Evolutionary conservation across 1,140 invertebrate species (phyloP), one percentile per base, ranked within the genome.

Genomic region (Heterodera carotae): DNA sequence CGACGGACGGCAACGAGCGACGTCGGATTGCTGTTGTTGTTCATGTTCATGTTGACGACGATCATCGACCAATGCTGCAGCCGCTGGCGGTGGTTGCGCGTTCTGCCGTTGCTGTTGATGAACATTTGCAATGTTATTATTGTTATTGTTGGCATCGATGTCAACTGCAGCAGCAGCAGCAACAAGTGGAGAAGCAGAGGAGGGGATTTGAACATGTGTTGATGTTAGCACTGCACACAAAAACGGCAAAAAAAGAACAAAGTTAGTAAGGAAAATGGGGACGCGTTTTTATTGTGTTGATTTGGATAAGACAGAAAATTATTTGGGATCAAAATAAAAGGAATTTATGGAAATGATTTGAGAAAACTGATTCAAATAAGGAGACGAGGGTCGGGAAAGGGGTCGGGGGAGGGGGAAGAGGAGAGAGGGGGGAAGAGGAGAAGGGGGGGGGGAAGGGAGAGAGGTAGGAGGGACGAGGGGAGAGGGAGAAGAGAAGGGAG

Each of bases 211-310:
- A n/a, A n/a, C n/a, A n/a, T n/a, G 60, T 62, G 60, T 7, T 8
- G n/a, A 62, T 31, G 25, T 66, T 34, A 22, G 62, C 62, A 66
- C 62, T 29, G 62, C 33, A 34, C 62, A 66, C 62, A 66, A 31
- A 62, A 66, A 34, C 29, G 25, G 33, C 62, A 66, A 34, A 34
- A 27, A 8, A 5, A 22, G 3, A n/a, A n/a, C n/a, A 2, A 15
- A 29, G 62, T 66, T 66, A 66, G 62, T 66, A 27, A 10, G 62
- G 62, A 33, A 66, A 34, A n/a, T n/a, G n/a, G n/a, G n/a, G n/a
- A n/a, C n/a, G n/a, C n/a, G n/a, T n/a, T n/a, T n/a, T n/a, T n/a
- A n/a, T n/a, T n/a, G n/a, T n/a, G n/a, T n/a, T n/a, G n/a, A n/a
- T n/a, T n/a, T n/a, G n/a, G n/a, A n/a, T n/a, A n/a, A n/a, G n/a